A percentile compares a stretch with the other conserved stretches of the same genome.
phyloP scores from a whole-genome alignment of 2,113 vertebrate species.

The Propithecus coquereli region DNA sequence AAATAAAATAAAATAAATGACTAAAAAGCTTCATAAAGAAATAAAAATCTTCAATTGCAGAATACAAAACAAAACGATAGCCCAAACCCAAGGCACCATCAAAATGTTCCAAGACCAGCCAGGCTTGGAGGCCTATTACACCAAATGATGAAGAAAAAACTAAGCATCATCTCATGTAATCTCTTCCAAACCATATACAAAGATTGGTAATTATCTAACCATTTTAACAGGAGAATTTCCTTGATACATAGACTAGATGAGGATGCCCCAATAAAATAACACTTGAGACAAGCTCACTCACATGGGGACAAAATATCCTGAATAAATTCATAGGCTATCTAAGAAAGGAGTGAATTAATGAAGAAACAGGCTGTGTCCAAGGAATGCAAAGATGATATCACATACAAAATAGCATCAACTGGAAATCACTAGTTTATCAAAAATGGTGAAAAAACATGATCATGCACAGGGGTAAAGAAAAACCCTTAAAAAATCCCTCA shows the following conservation, averaged over 20 bases:
- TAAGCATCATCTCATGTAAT: background rate
- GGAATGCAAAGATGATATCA: background rate
- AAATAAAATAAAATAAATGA: background rate
- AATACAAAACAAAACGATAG: background rate
- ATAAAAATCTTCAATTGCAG: background rate
- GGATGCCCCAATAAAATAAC: background rate
- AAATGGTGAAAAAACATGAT: background rate
- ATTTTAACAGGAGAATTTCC: background rate
- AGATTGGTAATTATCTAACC: background rate
- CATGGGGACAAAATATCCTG: background rate
- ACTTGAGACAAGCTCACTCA: background rate
- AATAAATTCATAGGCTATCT: background rate
- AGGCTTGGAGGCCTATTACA: background rate
- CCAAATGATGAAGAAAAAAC: background rate
- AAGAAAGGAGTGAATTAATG: background rate
- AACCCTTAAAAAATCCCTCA: background rate
- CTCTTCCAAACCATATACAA: background rate
- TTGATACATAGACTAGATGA: background rate
- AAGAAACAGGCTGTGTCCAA: background rate
- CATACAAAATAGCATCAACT: background rate
- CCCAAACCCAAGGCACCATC: background rate
- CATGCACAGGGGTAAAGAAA: background rate
- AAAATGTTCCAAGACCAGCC: background rate
- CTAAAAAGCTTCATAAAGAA: background rate
- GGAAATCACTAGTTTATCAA: background rate